Evolutionary conservation across 2,888 invertebrate species (phyloP).

Genomic region (Netelia inedita): DNA sequence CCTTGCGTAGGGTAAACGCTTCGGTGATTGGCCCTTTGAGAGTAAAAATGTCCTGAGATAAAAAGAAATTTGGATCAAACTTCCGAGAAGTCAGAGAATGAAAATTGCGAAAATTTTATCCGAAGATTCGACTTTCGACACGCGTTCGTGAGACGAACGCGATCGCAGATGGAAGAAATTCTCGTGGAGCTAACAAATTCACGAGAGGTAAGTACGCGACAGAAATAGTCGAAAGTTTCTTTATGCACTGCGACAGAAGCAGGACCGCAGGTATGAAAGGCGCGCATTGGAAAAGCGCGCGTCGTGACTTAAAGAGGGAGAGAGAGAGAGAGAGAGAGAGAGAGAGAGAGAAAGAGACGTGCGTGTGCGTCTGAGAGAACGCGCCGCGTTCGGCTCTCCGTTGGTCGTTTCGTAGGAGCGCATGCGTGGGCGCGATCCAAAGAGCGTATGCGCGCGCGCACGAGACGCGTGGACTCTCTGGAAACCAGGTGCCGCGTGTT

Average conservation of each 20-base stretch:
- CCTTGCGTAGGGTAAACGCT: background rate
- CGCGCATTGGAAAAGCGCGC: conserved; percentile 69
- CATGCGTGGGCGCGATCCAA: conserved; percentile 59
- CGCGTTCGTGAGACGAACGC: background rate
- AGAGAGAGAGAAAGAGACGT: conserved; percentile 56
- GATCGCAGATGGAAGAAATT: background rate
- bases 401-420: conserved; percentile 38
- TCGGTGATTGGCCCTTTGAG: background rate
- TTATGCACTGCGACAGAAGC: conserved; percentile 23
- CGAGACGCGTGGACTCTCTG: conserved; percentile 41
- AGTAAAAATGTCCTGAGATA: background rate
- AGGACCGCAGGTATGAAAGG: conserved; percentile 65
- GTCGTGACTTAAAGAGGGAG: conserved; percentile 65
- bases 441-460: conserved; percentile 20
- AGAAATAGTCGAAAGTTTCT: background rate
- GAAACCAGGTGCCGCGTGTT: conserved; percentile 73
- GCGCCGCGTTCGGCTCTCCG: conserved; percentile 43
- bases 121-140: no score
- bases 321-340: background rate
- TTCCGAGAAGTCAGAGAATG: no score
- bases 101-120: no score
- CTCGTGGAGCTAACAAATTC: background rate
- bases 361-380: conserved; percentile 64
- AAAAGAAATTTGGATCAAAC: background rate
- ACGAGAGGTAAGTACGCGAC: background rate